Conservation (phyloP, 2,888 invertebrate genomes). For the Sinotaia quadrata region DNA sequence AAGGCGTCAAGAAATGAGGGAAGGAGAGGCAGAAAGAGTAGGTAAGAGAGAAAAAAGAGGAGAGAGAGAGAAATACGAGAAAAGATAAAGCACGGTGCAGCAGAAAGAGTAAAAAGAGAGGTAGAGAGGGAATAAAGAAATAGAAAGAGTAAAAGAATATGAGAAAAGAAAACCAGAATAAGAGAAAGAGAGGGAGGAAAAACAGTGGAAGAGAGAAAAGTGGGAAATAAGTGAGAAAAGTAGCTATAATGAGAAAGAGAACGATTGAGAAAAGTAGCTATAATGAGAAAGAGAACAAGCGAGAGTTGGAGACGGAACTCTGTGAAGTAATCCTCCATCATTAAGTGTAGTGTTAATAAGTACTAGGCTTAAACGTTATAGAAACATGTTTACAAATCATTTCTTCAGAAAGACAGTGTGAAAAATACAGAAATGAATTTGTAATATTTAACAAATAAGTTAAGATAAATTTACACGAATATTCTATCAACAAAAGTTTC, state of each 20-base stretch:
- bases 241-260: background rate
- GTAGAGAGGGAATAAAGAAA: background rate
- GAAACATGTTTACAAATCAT: too few relatives aligned
- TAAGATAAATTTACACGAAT: too few relatives aligned
- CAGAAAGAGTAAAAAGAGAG: conserved; percentile 2
- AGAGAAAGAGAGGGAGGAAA: conserved; percentile 11
- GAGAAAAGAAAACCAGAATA: background rate
- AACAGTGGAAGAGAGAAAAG: background rate
- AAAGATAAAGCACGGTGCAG: background rate
- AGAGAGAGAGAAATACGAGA: conserved; percentile 20
- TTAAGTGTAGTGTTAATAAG: too few relatives aligned
- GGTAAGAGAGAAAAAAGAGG: conserved; percentile 8
- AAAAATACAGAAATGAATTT: too few relatives aligned
- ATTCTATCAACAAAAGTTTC: too few relatives aligned
- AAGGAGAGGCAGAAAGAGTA: background rate
- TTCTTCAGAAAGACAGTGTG: too few relatives aligned
- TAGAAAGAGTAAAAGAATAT: background rate
- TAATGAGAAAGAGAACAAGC: background rate
- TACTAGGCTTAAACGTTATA: too few relatives aligned
- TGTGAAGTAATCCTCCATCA: too few relatives aligned
- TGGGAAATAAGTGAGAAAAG: background rate
- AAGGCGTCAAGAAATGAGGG: too few relatives aligned
- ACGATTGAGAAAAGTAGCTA: background rate
- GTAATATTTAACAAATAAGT: too few relatives aligned
- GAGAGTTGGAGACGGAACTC: conserved; percentile 6